These are phyloP conservation scores for Mustela lutreola DNA, from an alignment of 2,113 vertebrate genomes.

Conservation along the genomic window DNA sequence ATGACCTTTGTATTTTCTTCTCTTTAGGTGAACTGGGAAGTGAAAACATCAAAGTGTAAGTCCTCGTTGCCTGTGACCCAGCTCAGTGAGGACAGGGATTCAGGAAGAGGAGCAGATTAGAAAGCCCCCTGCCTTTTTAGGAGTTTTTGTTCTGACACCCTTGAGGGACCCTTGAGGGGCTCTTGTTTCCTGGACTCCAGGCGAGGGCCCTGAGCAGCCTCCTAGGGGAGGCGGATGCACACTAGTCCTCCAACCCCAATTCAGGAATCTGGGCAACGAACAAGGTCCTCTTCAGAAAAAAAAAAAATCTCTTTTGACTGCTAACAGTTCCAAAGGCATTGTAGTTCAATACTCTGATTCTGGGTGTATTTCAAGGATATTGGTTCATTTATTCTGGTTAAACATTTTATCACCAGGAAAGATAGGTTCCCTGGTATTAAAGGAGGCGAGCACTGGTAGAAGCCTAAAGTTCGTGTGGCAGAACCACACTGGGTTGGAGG, in stretches of 20 bases:
- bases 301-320: not conserved
- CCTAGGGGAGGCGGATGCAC: too few species aligned
- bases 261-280: too few species aligned
- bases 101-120: too few species aligned
- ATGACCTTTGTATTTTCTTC: slow-evolving; percentile 77
- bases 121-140: not conserved
- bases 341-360: not conserved
- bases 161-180: accelerated
- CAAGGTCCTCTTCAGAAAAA: not conserved
- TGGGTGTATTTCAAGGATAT: not conserved
- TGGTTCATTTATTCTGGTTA: not conserved
- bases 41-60: slow-evolving; percentile 90
- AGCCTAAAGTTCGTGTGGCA: not conserved
- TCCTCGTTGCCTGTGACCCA: not conserved
- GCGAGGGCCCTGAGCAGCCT: not conserved
- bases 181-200: not conserved
- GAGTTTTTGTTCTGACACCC: not conserved
- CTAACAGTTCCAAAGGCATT: not conserved
- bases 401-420: not conserved
- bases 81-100: not conserved
- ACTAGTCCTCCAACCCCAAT: not conserved
- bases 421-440: not conserved
- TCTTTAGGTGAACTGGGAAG: slow-evolving; percentile 86
- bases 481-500: too few species aligned
- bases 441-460: not conserved